Base-by-base conservation (phyloP, 2,797 vertebrate genomes). In the Podarcis siculus region DNA sequence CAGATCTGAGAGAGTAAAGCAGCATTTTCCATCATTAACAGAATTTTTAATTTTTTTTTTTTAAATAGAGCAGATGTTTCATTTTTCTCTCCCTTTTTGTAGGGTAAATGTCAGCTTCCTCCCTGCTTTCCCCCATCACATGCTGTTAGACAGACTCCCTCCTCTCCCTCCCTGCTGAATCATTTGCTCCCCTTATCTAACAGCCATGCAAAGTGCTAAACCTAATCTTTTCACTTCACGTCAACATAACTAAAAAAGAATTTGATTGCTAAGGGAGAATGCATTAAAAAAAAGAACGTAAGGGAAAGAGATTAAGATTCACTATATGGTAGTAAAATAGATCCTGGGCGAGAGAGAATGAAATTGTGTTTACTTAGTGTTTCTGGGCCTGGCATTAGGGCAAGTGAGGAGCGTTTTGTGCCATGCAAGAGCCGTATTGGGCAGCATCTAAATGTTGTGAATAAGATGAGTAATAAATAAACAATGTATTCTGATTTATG, bases 271-370 rank as follows among this genome's bases (percentile, higher is more conserved):
- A 90, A 55, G 86, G 32, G 42, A 35, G 92, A 94, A 67, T 37
- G 64, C 90, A 92, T 89, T 87, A 39, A 82, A 78, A 23, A 23
- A 67, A 73, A 73, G 7, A 17, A 35, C n/a, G 71, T 1, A 30
- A 69, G 12, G 25, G 64, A 89, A 85, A 91, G 77, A 82, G 88
- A 92, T 93, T 93, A 90, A 94, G 92, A 42, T 67, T 30, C 90
- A 90, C 64, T 61, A 49, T 66, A 55, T 3, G 79, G 12, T 87
- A 86, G 67, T 85, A 71, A 81, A 90, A 32, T 30, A 79, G 86
- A 75, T 88, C 89, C 86, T 67, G 27, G 0, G 0, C 64, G 55
- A 71, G 45, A 79, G 45, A 79, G 82, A 45, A 85, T 25, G 9
- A 15, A 71, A 21, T 15, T 55, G 84, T 45, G 87, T 87, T 67